Conservation (phyloP, 2,113 vertebrate species). For the Porphyrio hochstetteri region DNA sequence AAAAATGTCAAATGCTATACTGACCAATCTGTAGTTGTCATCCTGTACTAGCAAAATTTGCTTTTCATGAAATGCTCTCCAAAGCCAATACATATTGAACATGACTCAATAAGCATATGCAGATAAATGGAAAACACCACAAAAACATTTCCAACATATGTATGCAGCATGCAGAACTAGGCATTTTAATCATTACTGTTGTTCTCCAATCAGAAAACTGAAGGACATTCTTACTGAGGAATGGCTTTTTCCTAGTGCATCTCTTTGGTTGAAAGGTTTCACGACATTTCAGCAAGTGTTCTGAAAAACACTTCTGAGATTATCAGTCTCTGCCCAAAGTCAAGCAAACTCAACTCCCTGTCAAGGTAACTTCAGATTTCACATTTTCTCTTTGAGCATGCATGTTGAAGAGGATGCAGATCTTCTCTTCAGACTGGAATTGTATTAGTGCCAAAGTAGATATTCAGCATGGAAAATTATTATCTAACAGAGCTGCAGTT, state of each 20-base stretch:
- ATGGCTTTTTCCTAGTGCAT: not conserved
- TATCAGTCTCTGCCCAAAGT: not conserved
- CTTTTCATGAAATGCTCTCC: not conserved
- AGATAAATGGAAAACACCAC: not conserved
- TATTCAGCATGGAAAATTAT: not conserved
- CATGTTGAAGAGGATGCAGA: not conserved
- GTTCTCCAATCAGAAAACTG: not conserved
- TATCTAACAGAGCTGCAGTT: not conserved
- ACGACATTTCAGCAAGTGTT: not conserved
- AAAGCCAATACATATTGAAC: not conserved
- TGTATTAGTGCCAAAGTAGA: not conserved
- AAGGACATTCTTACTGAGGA: not conserved
- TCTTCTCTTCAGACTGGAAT: not conserved
- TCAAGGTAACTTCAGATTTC: not conserved
- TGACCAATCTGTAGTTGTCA: not conserved
- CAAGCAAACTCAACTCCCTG: not conserved
- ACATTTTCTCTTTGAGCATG: not conserved
- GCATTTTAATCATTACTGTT: not conserved
- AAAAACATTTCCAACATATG: not conserved
- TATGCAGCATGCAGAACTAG: not conserved
- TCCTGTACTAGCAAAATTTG: not conserved
- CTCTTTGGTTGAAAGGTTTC: not conserved
- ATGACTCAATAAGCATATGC: not conserved
- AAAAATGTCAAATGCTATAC: not conserved
- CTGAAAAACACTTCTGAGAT: not conserved